phyloP scores from a whole-genome alignment of 2,797 vertebrate genomes.

The Hyperoplus lanceolatus region DNA sequence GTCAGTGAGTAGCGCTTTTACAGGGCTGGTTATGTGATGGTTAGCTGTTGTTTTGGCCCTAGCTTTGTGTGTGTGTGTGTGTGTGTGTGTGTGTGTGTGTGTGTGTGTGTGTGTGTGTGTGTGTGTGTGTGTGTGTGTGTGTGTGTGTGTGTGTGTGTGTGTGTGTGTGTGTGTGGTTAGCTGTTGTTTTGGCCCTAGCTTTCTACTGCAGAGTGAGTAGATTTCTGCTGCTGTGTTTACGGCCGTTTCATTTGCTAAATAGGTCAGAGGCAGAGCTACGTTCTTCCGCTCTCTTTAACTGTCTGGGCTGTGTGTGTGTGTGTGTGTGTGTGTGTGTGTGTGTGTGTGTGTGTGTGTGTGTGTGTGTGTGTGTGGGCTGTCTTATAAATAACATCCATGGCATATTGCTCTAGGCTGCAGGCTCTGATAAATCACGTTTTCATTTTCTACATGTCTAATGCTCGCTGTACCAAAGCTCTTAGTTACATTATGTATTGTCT shows the following conservation, averaged over 20 bases:
- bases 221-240: constrained; percentile 49
- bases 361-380: constrained; percentile 40
- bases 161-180: constrained; percentile 21
- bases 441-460: constrained; percentile 11
- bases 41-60: constrained; percentile 40
- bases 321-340: constrained; percentile 56
- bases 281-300: constrained; percentile 59
- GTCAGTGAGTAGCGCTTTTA: constrained; percentile 60
- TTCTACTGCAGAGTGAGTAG: constrained; percentile 20
- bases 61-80: constrained; percentile 3
- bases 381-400: constrained; percentile 50
- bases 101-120: too few species aligned
- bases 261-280: constrained; percentile 70
- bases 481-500: constrained; percentile 1
- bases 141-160: too few species aligned
- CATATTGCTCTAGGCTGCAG: not conserved
- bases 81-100: too few species aligned
- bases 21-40: constrained; percentile 11
- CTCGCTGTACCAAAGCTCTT: constrained; percentile 14
- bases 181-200: constrained; percentile 37
- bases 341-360: constrained; percentile 56
- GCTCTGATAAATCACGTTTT: constrained; percentile 31
- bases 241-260: constrained; percentile 74
- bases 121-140: too few species aligned
- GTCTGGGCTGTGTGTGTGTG: constrained; percentile 55